phyloP scores from a whole-genome alignment of 2,888 invertebrate species.

The Papilio protenor region DNA sequence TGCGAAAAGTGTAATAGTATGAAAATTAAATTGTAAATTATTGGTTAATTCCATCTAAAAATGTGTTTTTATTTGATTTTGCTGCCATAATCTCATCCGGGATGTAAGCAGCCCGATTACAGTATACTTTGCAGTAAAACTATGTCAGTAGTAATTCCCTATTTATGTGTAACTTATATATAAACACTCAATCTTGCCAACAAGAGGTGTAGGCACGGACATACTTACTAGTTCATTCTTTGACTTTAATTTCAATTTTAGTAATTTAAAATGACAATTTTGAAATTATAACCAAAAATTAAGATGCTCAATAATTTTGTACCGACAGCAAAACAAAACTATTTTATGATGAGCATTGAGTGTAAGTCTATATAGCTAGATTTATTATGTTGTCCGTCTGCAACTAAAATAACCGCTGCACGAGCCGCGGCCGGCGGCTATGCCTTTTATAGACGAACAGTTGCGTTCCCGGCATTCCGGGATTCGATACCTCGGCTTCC shows the following conservation, averaged over 20 bases:
- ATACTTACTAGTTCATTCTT: not conserved
- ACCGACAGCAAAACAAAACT: not conserved
- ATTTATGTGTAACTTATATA: not conserved
- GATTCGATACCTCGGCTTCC: conserved; percentile 48
- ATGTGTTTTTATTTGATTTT: too few relatives aligned
- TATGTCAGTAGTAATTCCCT: not conserved
- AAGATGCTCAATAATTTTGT: not conserved
- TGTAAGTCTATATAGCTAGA: not conserved
- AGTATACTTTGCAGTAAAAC: not conserved
- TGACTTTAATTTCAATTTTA: not conserved
- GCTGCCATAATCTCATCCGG: not conserved
- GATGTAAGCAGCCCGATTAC: not conserved
- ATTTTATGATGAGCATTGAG: not conserved
- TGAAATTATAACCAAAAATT: not conserved
- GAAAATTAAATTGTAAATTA: too few relatives aligned
- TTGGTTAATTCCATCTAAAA: not conserved
- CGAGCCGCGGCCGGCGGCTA: conserved; percentile 45
- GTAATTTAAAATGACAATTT: not conserved
- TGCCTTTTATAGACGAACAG: conserved; percentile 64
- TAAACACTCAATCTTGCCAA: not conserved
- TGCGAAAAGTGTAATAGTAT: too few relatives aligned
- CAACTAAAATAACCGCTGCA: conserved; percentile 35
- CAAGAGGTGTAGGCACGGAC: not conserved
- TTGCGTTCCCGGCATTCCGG: conserved; percentile 60
- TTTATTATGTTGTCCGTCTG: conserved; percentile 31